Evolutionary conservation across 2,113 vertebrate species (phyloP).

Genomic region (Oreochromis spilurus): DNA sequence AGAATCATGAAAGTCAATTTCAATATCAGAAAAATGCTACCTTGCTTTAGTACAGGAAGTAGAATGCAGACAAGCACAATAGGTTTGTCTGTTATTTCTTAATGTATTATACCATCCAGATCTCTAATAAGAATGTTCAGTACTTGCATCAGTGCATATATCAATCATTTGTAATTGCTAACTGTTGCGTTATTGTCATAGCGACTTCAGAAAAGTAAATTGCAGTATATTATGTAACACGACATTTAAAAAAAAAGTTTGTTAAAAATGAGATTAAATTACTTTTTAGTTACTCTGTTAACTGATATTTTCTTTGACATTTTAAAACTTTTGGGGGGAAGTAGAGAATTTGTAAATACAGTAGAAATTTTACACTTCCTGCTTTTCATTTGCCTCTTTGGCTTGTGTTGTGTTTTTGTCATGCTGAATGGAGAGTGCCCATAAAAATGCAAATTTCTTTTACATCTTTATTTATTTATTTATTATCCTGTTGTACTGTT

Average conservation of each 20-base stretch:
- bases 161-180: not conserved
- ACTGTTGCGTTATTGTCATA: not conserved
- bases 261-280: not conserved
- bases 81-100: not conserved
- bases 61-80: not conserved
- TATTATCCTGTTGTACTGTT: not conserved
- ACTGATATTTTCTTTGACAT: not conserved
- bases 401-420: not conserved
- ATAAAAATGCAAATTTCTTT: not conserved
- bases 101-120: not conserved
- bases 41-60: not conserved
- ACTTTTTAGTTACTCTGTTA: not conserved
- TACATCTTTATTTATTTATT: not conserved
- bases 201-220: not conserved
- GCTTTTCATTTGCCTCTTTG: not conserved
- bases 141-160: not conserved
- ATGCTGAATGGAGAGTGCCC: not conserved
- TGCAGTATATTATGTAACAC: not conserved
- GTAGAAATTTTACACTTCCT: not conserved
- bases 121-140: not conserved
- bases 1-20: not conserved
- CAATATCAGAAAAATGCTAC: not conserved
- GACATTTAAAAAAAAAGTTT: accelerated
- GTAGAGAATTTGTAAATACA: not conserved
- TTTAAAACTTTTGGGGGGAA: not conserved